These are phyloP conservation scores for Pyralis farinalis DNA, from an alignment of 2,888 invertebrate species.

Conservation along the genomic window DNA sequence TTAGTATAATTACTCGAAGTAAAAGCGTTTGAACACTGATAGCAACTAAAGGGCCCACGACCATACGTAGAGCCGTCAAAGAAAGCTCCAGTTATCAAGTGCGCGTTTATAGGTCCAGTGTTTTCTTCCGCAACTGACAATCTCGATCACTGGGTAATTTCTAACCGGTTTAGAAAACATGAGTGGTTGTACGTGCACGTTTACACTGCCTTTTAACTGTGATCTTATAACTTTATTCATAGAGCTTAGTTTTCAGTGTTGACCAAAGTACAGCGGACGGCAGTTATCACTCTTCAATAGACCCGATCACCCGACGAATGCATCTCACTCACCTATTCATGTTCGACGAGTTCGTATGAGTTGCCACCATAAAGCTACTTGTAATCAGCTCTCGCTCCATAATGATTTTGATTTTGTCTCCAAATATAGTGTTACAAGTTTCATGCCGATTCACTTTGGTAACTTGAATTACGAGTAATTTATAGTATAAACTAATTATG, in stretches of 20 bases:
- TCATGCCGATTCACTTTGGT: no score
- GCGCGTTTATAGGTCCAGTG: slow-evolving; percentile 61
- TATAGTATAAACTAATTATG: no score
- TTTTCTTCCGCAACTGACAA: slow-evolving; percentile 75
- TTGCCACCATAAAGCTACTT: slow-evolving; percentile 27
- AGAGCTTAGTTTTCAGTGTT: slow-evolving; percentile 1
- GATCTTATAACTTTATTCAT: slow-evolving; percentile 1
- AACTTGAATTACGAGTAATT: no score
- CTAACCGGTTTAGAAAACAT: slow-evolving; percentile 80
- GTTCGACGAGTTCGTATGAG: slow-evolving; percentile 22
- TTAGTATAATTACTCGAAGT: neutral
- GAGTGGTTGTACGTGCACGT: slow-evolving; percentile 32
- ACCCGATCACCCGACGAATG: slow-evolving; percentile 7
- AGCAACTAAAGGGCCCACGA: no score
- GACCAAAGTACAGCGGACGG: slow-evolving; percentile 23
- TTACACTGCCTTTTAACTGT: slow-evolving; percentile 13
- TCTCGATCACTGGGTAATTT: slow-evolving; percentile 79
- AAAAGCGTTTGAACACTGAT: neutral
- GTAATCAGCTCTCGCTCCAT: slow-evolving; percentile 59
- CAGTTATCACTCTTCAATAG: neutral
- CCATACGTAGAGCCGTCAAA: slow-evolving; percentile 27
- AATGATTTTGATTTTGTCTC: slow-evolving; percentile 30
- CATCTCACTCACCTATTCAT: slow-evolving; percentile 39
- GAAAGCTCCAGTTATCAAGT: slow-evolving; percentile 56
- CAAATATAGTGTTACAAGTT: slow-evolving; percentile 34